phyloP scores from a whole-genome alignment of 53 echinoderm and acorn worm genomes.

The Echinarachnius parma region DNA sequence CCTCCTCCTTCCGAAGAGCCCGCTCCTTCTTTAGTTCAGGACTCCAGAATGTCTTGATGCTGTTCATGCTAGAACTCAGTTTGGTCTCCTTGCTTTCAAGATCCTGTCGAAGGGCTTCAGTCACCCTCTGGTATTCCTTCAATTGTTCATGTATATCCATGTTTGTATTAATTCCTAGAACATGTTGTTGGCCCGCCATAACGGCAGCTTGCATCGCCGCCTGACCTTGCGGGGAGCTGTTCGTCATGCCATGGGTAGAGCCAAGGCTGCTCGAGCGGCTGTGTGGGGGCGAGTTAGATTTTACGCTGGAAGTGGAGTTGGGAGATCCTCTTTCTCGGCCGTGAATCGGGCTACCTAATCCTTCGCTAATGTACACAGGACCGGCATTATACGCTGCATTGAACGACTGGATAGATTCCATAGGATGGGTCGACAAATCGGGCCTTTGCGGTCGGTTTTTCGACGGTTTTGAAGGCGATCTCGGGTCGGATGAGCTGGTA shows the following conservation, averaged over 20 bases:
- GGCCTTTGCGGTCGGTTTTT: constrained; percentile 43
- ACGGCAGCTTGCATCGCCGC: constrained; percentile 37
- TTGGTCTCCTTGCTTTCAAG: constrained; percentile 87
- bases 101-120: constrained; percentile 77
- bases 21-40: constrained; percentile 97
- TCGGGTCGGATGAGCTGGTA: constrained; percentile 73
- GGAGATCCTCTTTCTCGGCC: constrained; percentile 68
- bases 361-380: constrained; percentile 92
- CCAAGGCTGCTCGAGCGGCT: constrained; percentile 93
- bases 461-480: constrained; percentile 56
- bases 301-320: constrained; percentile 68
- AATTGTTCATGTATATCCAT: constrained; percentile 84
- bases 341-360: constrained; percentile 71
- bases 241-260: constrained; percentile 71
- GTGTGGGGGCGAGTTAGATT: constrained; percentile 80
- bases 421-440: constrained; percentile 69
- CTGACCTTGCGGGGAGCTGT: constrained; percentile 60
- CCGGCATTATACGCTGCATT: constrained; percentile 97
- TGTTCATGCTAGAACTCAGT: constrained; percentile 96
- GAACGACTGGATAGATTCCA: constrained; percentile 97
- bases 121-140: constrained; percentile 87
- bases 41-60: constrained; percentile 99
- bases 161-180: constrained; percentile 47
- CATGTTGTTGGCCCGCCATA: constrained; percentile 30
- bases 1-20: constrained; percentile 88